These are phyloP conservation scores for Empidonax alnorum DNA, from an alignment of 2,113 vertebrate species.

Conservation along the genomic window DNA sequence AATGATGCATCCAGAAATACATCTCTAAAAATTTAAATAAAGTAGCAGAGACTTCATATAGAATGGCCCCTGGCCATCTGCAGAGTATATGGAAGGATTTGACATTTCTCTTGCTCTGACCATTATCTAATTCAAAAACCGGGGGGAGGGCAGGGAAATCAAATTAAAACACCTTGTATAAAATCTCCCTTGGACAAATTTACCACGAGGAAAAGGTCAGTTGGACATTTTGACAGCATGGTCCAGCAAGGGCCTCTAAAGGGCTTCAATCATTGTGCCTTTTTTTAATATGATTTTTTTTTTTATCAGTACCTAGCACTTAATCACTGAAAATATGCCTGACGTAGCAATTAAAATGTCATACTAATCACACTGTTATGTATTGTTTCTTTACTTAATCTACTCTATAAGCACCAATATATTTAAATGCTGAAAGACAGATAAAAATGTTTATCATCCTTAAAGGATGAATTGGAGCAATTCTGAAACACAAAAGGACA, in stretches of 20 bases:
- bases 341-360: constrained; percentile 39
- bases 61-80: not conserved
- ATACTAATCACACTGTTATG: not conserved
- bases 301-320: constrained; percentile 3
- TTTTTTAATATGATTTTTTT: not conserved
- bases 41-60: not conserved
- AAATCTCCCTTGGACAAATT: not conserved
- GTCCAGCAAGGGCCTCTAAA: not conserved
- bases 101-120: not conserved
- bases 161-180: not conserved
- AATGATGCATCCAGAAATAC: not conserved
- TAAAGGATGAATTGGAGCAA: not conserved
- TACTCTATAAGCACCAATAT: not conserved
- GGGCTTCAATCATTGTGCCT: not conserved
- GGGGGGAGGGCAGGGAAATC: not conserved
- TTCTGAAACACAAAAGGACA: not conserved
- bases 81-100: not conserved
- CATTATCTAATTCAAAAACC: not conserved
- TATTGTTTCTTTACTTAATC: not conserved
- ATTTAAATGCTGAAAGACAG: not conserved
- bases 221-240: constrained; percentile 34
- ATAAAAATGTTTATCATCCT: not conserved
- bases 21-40: not conserved
- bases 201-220: constrained; percentile 46
- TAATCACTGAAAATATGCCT: not conserved